A percentile compares a stretch with the other conserved stretches of the same genome.
phyloP scores from a whole-genome alignment of 2,888 invertebrate genomes.

The Eupithecia subumbrata region DNA sequence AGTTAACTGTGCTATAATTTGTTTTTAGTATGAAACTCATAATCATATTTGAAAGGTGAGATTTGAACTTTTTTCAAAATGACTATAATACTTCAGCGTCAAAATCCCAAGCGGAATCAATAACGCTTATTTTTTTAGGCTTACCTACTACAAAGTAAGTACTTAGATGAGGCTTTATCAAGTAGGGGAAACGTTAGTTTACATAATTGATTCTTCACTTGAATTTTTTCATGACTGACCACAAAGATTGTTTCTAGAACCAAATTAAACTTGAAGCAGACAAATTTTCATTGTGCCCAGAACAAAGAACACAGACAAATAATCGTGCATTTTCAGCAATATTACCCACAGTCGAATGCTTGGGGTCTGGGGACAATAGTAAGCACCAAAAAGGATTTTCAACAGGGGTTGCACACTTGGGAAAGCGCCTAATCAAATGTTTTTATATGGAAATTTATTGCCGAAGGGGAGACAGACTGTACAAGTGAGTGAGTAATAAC shows the following conservation, averaged over 20 bases:
- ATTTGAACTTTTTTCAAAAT: no score
- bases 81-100: no score
- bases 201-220: neutral
- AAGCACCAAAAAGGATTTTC: conserved; percentile 27
- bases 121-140: no score
- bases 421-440: conserved; percentile 48
- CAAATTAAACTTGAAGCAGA: neutral
- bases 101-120: no score
- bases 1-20: no score
- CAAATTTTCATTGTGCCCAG: neutral
- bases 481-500: neutral
- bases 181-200: no score
- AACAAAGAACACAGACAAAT: conserved; percentile 6
- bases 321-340: neutral
- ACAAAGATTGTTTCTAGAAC: neutral
- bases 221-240: neutral
- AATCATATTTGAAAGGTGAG: no score
- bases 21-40: no score
- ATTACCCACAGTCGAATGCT: conserved; percentile 17
- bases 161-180: no score
- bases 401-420: conserved; percentile 46
- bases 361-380: conserved; percentile 13
- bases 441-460: conserved; percentile 50
- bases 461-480: conserved; percentile 20
- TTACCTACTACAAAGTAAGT: no score